Percentiles rank a stretch among this genome's conserved stretches.
phyloP scores from a whole-genome alignment of 2,113 vertebrate species.

The Puntigrus tetrazona region DNA sequence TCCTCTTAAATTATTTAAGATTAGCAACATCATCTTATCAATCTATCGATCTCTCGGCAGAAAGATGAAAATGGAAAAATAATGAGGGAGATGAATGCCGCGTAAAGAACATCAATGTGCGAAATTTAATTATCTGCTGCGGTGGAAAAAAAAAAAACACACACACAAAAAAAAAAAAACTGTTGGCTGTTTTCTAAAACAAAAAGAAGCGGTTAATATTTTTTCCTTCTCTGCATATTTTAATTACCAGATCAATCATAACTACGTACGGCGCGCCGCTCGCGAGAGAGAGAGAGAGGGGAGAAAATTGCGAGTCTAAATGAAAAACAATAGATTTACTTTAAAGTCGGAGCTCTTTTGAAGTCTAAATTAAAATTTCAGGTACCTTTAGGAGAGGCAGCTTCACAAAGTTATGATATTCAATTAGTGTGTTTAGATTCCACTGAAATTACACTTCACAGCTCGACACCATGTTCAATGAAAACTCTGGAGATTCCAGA shows the following conservation, averaged over 20 bases:
- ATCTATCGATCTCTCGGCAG: conserved; percentile 82
- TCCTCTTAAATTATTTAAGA: conserved; percentile 81
- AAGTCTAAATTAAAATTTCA: conserved; percentile 86
- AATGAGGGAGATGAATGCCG: conserved; percentile 79
- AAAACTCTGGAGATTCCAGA: conserved; percentile 62
- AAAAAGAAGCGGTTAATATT: conserved; percentile 81
- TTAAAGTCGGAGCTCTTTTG: conserved; percentile 81
- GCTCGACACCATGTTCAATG: conserved; percentile 67
- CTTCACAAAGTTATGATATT: conserved; percentile 80
- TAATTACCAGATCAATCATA: conserved; percentile 87
- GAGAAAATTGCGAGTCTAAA: conserved; percentile 80
- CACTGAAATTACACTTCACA: conserved; percentile 76
- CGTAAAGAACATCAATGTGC: conserved; percentile 84
- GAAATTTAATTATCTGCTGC: conserved; percentile 81
- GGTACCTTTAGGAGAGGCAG: conserved; percentile 77
- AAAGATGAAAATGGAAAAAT: conserved; percentile 87
- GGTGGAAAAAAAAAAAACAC: conserved; percentile 57
- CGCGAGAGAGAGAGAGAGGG: conserved; percentile 60
- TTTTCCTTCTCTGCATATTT: conserved; percentile 82
- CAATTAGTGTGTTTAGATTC: conserved; percentile 82
- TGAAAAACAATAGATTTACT: conserved; percentile 87
- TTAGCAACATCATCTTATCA: conserved; percentile 82
- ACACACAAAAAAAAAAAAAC: conserved; percentile 70
- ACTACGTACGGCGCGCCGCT: conserved; percentile 68
- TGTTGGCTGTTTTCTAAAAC: conserved; percentile 83